Conservation (phyloP, 2,888 invertebrate genomes). For the Luperina nickerlii region DNA sequence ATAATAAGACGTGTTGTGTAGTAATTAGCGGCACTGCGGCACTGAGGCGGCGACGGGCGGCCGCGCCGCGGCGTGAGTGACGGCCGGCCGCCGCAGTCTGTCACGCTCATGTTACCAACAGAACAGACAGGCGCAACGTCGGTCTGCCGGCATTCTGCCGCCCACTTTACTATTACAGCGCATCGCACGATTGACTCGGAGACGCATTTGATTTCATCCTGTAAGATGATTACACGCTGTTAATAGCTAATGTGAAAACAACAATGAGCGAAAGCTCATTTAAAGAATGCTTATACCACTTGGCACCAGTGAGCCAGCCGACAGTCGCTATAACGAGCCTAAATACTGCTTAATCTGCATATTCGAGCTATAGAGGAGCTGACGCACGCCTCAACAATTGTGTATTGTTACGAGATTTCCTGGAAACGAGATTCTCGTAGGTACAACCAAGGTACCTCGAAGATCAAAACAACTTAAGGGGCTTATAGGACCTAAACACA, state of each 20-base stretch:
- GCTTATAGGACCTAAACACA: background rate
- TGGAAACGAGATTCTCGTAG: conserved; percentile 5
- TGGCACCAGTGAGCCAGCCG: conserved; percentile 4
- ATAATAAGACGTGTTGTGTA: conserved; percentile 41
- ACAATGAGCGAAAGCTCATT: background rate
- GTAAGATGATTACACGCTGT: conserved; percentile 1
- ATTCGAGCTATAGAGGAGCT: background rate
- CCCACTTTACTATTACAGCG: conserved; percentile 8
- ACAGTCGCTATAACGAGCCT: background rate
- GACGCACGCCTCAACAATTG: background rate
- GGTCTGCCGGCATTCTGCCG: too few species aligned
- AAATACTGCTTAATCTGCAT: conserved; percentile 7
- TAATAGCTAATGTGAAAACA: conserved; percentile 5
- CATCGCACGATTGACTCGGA: conserved; percentile 9
- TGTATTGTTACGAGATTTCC: background rate
- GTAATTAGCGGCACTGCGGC: conserved; percentile 41
- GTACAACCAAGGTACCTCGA: background rate
- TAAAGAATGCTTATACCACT: conserved; percentile 1
- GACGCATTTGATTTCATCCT: conserved; percentile 6
- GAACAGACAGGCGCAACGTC: background rate
- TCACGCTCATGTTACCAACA: conserved; percentile 13
- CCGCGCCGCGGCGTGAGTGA: conserved; percentile 1
- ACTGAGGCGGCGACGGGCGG: background rate
- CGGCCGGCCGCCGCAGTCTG: conserved; percentile 10
- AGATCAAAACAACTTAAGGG: conserved; percentile 22